phyloP scores from a whole-genome alignment of 2,888 invertebrate genomes.

The Phaedon cochleariae region DNA sequence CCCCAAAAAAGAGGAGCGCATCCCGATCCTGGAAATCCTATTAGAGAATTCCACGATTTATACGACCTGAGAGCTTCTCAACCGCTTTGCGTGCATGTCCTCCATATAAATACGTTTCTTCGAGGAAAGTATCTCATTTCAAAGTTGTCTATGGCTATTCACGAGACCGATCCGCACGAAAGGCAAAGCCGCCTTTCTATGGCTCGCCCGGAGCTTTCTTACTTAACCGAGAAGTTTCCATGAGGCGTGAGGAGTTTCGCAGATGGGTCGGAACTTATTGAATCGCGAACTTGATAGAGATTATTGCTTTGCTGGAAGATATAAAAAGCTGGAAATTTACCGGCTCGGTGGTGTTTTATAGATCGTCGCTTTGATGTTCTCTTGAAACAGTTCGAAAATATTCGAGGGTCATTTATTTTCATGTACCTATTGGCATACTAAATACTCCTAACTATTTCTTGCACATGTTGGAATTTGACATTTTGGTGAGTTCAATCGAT shows the following conservation, averaged over 20 bases:
- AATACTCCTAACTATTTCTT: too few species aligned
- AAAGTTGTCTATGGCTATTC: slow-evolving; percentile 54
- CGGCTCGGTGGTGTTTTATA: not conserved
- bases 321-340: not conserved
- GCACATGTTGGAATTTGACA: too few species aligned
- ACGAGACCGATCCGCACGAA: slow-evolving; percentile 47
- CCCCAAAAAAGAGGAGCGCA: too few species aligned
- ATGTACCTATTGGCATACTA: too few species aligned
- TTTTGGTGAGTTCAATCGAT: too few species aligned
- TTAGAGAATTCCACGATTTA: slow-evolving; percentile 38
- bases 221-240: slow-evolving; percentile 45
- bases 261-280: slow-evolving; percentile 56
- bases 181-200: slow-evolving; percentile 49
- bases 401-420: too few species aligned
- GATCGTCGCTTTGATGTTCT: too few species aligned
- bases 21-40: too few species aligned
- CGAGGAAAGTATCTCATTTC: slow-evolving; percentile 48
- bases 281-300: slow-evolving; percentile 42
- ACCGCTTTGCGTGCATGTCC: slow-evolving; percentile 47
- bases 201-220: slow-evolving; percentile 54
- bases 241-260: slow-evolving; percentile 50
- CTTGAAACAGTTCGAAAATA: too few species aligned
- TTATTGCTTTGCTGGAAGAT: not conserved
- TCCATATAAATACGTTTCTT: too few species aligned
- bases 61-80: slow-evolving; percentile 44